These are phyloP conservation scores for Onychomys leucogaster DNA, from an alignment of 2,797 vertebrate species.

Conservation along the genomic window DNA sequence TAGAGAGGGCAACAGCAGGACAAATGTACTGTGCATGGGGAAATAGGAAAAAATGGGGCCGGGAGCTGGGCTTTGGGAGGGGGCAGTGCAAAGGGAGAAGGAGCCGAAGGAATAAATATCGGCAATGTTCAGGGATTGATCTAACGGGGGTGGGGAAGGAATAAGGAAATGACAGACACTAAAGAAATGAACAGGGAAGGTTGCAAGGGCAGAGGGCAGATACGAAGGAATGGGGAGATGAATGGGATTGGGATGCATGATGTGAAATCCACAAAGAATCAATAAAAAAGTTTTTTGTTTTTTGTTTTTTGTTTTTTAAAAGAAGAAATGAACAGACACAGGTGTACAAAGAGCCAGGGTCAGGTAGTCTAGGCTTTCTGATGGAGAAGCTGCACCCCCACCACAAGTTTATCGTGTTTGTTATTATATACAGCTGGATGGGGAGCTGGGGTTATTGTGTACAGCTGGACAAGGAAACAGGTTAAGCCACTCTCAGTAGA, in stretches of 20 bases:
- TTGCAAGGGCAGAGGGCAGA: not conserved
- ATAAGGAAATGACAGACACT: too few relatives aligned
- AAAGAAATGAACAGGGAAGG: not conserved
- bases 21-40: not conserved
- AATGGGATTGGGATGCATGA: not conserved
- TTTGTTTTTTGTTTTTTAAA: not conserved
- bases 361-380: not conserved
- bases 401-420: not conserved
- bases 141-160: not conserved
- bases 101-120: not conserved
- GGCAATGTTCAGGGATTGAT: not conserved
- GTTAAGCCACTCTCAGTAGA: not conserved
- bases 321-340: not conserved
- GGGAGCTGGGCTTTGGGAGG: not conserved
- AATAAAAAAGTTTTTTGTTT: not conserved
- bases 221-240: not conserved
- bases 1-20: not conserved
- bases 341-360: not conserved
- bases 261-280: not conserved
- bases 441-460: not conserved
- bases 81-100: not conserved
- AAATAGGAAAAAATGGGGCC: not conserved
- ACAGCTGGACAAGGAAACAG: not conserved
- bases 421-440: not conserved
- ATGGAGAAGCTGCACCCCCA: not conserved